phyloP scores from a whole-genome alignment of 2,113 vertebrate genomes.

The Hydrochoerus hydrochaeris region DNA sequence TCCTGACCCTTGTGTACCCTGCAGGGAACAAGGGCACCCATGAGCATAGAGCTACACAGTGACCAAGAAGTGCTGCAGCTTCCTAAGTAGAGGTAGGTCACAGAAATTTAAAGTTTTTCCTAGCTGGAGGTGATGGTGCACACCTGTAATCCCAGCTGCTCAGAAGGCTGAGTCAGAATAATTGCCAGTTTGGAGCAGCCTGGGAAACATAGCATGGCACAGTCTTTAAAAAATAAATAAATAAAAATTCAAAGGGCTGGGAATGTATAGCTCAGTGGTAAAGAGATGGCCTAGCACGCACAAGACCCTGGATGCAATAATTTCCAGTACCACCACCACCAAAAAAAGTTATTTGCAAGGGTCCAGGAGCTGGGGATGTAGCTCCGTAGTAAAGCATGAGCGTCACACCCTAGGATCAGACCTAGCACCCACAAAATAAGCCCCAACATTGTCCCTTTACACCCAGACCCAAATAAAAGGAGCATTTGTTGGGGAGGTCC shows the following conservation, averaged over 20 bases:
- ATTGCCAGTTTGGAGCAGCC: not conserved
- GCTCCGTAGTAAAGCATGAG: not conserved
- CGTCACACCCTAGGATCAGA: not conserved
- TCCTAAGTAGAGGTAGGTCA: not conserved
- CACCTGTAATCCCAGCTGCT: not conserved
- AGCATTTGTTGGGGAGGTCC: not conserved
- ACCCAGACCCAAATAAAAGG: not conserved
- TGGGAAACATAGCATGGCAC: not conserved
- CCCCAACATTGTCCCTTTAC: not conserved
- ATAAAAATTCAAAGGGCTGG: not conserved
- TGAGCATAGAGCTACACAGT: not conserved
- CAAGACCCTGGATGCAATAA: not conserved
- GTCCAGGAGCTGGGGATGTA: not conserved
- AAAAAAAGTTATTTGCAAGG: not conserved
- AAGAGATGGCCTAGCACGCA: not conserved
- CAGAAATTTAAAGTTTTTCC: not conserved
- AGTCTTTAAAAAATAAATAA: not conserved
- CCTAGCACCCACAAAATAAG: not conserved
- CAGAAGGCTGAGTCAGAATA: not conserved
- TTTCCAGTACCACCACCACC: not conserved
- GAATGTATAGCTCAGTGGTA: not conserved
- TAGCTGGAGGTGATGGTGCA: not conserved
- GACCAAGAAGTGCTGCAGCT: not conserved
- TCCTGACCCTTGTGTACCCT: not conserved
- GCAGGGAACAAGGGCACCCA: not conserved